These are phyloP conservation scores for Pseudachorutes palmiensis DNA, from an alignment of 1,140 invertebrate species.

Conservation along the genomic window DNA sequence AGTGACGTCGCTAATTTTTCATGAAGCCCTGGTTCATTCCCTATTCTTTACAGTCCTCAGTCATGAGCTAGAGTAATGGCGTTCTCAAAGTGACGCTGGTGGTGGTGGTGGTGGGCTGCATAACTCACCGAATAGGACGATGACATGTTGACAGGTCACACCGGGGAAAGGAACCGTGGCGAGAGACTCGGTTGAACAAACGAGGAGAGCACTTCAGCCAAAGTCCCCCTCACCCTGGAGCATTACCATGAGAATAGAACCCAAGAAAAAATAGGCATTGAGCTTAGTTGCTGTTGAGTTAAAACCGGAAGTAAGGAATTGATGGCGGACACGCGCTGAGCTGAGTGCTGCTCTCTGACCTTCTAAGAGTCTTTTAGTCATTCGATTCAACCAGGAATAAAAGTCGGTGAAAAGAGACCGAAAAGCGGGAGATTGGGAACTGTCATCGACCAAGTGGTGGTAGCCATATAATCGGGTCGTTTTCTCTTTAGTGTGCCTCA, in stretches of 20 bases:
- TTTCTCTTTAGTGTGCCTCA: no score
- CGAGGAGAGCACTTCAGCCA: not conserved
- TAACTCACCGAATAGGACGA: not conserved
- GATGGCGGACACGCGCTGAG: constrained; percentile 38
- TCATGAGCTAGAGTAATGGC: not conserved
- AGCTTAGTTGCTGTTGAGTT: constrained; percentile 6
- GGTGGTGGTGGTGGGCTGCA: not conserved
- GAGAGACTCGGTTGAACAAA: not conserved
- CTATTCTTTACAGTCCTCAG: not conserved
- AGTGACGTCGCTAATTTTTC: constrained; percentile 33
- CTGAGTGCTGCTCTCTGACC: constrained; percentile 28
- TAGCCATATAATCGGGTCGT: no score
- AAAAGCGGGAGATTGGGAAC: no score
- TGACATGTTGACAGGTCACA: constrained; percentile 16
- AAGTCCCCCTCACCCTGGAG: not conserved
- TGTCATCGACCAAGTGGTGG: no score
- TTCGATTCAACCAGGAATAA: not conserved
- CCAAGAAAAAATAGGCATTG: not conserved
- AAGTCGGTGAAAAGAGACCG: no score
- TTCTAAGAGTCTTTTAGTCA: constrained; percentile 6
- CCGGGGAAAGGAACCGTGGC: not conserved
- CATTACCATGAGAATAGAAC: not conserved
- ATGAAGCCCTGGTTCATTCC: constrained; percentile 8
- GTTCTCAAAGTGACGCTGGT: not conserved
- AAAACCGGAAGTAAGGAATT: constrained; percentile 37